Conservation (phyloP, 2,888 invertebrate genomes). For the Matsumyia berberina region DNA sequence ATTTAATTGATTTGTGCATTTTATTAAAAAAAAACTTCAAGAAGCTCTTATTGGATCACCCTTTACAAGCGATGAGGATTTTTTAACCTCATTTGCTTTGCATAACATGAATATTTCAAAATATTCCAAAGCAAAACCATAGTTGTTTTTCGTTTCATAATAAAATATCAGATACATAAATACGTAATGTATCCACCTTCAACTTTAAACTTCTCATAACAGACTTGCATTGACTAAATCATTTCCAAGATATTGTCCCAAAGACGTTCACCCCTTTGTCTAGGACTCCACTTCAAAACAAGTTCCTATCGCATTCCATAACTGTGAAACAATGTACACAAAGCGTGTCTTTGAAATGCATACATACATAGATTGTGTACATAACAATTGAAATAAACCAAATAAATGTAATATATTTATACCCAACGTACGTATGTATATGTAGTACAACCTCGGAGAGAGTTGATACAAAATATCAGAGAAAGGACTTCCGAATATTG, state of each 20-base stretch:
- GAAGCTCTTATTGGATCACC: too few species aligned
- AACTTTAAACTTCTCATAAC: background rate
- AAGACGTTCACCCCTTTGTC: background rate
- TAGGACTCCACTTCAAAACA: background rate
- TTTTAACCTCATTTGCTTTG: too few species aligned
- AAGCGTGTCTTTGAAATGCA: background rate
- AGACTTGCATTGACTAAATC: background rate
- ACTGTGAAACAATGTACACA: conserved; percentile 1
- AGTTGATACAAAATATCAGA: background rate
- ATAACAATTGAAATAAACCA: conserved; percentile 3
- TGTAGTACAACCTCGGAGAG: background rate
- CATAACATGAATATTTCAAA: too few species aligned
- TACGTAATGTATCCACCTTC: too few species aligned
- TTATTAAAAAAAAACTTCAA: too few species aligned
- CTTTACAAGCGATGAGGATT: too few species aligned
- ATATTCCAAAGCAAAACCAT: too few species aligned
- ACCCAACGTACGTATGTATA: too few species aligned
- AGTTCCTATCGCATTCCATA: conserved; percentile 8
- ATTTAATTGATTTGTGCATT: too few species aligned
- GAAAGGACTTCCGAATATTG: conserved; percentile 50
- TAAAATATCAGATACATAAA: too few species aligned
- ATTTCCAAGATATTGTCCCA: background rate
- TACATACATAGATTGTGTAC: background rate
- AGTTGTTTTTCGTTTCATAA: too few species aligned
- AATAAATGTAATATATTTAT: background rate